Percentiles rank a stretch among this genome's conserved stretches.
phyloP scores from a whole-genome alignment of 2,797 vertebrate genomes.

The Eurystomus glaucurus region DNA sequence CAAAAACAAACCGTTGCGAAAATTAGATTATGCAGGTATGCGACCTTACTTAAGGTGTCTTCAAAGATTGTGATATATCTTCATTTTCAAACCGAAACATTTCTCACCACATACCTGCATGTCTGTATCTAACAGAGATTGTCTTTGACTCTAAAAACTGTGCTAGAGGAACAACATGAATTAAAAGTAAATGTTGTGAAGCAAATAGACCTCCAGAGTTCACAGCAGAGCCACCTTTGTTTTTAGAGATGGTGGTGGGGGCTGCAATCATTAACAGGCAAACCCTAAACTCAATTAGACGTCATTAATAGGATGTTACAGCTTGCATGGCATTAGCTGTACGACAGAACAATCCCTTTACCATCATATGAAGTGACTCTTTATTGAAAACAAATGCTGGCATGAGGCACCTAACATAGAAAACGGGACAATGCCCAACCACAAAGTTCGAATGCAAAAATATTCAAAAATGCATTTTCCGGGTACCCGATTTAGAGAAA shows the following conservation, averaged over 20 bases:
- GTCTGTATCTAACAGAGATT: neutral
- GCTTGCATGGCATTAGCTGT: neutral
- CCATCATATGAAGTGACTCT: neutral
- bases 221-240: neutral
- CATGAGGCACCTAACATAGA: fast-evolving
- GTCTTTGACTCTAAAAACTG: neutral
- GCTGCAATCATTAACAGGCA: neutral
- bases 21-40: neutral
- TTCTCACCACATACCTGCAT: neutral
- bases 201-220: neutral
- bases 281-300: neutral
- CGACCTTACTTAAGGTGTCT: neutral
- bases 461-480: neutral
- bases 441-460: neutral
- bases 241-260: conserved; percentile 6
- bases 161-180: neutral
- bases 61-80: neutral
- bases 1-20: neutral
- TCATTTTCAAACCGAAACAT: conserved; percentile 40
- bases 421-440: neutral
- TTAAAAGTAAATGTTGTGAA: neutral
- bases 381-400: neutral
- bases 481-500: neutral
- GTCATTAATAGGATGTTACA: neutral
- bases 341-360: conserved; percentile 16